A percentile compares a stretch with the other conserved stretches of the same genome.
These are phyloP conservation scores for Listronotus oregonensis DNA, from an alignment of 1,140 invertebrate genomes.

Conservation along the genomic window DNA sequence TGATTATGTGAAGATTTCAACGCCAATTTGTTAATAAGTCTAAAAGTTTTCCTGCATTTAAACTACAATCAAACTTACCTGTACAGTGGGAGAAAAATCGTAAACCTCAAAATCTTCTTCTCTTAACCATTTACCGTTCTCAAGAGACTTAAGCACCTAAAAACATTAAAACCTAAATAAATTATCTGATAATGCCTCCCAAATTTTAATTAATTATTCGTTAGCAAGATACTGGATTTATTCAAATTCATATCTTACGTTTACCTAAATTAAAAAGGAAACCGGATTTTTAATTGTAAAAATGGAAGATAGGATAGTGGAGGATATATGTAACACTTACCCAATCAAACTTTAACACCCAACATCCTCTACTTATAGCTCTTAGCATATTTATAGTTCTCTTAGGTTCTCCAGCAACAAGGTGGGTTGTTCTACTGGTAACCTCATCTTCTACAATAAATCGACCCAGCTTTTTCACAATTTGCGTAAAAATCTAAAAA, in stretches of 20 bases:
- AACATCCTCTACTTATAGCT: conserved; percentile 61
- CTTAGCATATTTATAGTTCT: conserved; percentile 63
- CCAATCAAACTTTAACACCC: conserved; percentile 63
- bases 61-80: conserved; percentile 47
- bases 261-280: too few species aligned
- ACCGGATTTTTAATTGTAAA: too few species aligned
- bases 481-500: conserved; percentile 48
- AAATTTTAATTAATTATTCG: too few species aligned
- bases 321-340: conserved; percentile 48
- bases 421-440: conserved; percentile 59
- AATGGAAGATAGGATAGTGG: too few species aligned
- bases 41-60: too few species aligned
- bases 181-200: too few species aligned
- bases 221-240: too few species aligned
- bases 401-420: conserved; percentile 59
- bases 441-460: conserved; percentile 59
- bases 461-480: conserved; percentile 57
- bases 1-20: too few species aligned
- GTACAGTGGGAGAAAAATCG: conserved; percentile 59
- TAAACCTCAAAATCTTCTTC: conserved; percentile 61
- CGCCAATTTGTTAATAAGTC: too few species aligned
- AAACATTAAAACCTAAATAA: neutral
- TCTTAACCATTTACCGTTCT: conserved; percentile 58
- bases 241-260: too few species aligned
- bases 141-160: conserved; percentile 57